A percentile compares a stretch with the other conserved stretches of the same genome.
Evolutionary conservation across 2,797 vertebrate species (phyloP).

Genomic region (Anguilla obscura): DNA sequence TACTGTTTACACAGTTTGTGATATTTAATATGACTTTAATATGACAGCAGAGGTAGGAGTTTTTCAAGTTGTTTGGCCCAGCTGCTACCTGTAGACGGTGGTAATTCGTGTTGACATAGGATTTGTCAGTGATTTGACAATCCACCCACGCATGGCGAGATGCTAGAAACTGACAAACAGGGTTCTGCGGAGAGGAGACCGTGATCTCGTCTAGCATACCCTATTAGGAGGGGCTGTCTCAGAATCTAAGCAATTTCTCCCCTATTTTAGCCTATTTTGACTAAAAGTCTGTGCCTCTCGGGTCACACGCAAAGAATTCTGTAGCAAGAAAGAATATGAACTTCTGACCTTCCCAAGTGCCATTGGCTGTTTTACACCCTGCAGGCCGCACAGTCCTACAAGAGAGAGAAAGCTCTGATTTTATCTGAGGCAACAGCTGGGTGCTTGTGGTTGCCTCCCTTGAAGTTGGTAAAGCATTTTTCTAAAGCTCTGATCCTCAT

Average conservation of each 20-base stretch:
- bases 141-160: background rate
- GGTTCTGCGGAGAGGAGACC: background rate
- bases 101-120: background rate
- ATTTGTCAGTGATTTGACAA: background rate
- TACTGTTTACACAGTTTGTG: background rate
- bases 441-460: background rate
- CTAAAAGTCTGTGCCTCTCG: background rate
- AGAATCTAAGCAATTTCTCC: background rate
- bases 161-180: background rate
- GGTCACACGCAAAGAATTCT: background rate
- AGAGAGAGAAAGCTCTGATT: background rate
- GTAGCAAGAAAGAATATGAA: background rate
- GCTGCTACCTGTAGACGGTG: background rate
- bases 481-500: background rate
- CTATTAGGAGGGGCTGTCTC: slow-evolving; percentile 49
- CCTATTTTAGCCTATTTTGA: background rate
- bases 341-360: background rate
- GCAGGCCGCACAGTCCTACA: background rate
- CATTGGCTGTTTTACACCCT: background rate
- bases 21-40: background rate
- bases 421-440: background rate
- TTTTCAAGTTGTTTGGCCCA: background rate
- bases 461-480: background rate
- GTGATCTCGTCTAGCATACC: background rate
- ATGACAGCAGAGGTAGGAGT: background rate